A percentile compares a stretch with the other conserved stretches of the same genome.
phyloP scores from a whole-genome alignment of 1,140 invertebrate species.

The Dicyema japonicum region DNA sequence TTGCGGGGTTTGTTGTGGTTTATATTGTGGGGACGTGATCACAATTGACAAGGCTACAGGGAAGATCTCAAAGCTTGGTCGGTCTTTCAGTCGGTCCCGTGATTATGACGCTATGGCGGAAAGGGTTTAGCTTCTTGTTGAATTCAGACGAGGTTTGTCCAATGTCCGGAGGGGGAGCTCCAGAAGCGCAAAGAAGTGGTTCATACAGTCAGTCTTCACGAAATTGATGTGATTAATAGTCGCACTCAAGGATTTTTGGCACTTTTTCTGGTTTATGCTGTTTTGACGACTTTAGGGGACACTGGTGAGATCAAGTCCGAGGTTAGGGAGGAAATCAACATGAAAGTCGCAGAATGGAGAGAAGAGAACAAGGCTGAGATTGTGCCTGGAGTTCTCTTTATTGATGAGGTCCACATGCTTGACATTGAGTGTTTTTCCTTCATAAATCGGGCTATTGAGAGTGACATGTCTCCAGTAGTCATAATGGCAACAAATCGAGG shows the following conservation, averaged over 20 bases:
- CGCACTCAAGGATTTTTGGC: constrained; percentile 81
- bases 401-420: constrained; percentile 62
- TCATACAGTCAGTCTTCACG: constrained; percentile 85
- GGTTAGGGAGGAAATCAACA: constrained; percentile 72
- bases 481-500: constrained; percentile 97
- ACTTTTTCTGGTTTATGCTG: constrained; percentile 45
- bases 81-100: constrained; percentile 65
- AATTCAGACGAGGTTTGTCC: constrained; percentile 43
- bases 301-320: constrained; percentile 94
- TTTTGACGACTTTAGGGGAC: constrained; percentile 30
- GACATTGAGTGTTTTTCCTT: constrained; percentile 96
- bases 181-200: constrained; percentile 95
- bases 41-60: constrained; percentile 89
- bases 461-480: constrained; percentile 74
- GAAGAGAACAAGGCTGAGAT: constrained; percentile 97
- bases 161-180: constrained; percentile 84
- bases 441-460: constrained; percentile 68
- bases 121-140: constrained; percentile 20
- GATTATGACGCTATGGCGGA: constrained; percentile 88
- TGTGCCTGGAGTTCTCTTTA: constrained; percentile 44
- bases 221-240: constrained; percentile 88
- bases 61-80: constrained; percentile 64
- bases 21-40: constrained; percentile 44
- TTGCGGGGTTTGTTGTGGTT: constrained; percentile 20
- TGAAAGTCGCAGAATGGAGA: constrained; percentile 86